Conservation (phyloP, 2,797 vertebrate species). For the Hafferia zeledoni region DNA sequence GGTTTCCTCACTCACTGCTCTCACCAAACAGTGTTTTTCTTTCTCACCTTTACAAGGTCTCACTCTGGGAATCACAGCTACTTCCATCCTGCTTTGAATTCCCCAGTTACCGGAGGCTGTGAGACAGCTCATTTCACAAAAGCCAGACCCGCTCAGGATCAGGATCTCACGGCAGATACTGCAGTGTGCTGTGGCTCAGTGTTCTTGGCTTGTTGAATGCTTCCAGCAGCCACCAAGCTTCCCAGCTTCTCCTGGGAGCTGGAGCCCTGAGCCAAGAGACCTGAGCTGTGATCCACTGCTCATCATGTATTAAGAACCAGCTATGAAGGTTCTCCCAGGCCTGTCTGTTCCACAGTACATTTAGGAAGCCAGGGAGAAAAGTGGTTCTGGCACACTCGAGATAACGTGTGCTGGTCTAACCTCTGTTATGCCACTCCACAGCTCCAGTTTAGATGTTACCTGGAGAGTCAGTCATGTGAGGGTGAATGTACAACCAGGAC, state of each 20-base stretch:
- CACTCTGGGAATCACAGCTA: background rate
- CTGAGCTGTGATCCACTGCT: background rate
- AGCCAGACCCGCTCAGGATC: background rate
- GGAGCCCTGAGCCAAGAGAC: background rate
- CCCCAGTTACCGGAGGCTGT: background rate
- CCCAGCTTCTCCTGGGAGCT: background rate
- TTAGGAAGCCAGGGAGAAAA: background rate
- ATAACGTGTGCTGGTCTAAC: background rate
- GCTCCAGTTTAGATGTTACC: background rate
- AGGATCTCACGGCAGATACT: background rate
- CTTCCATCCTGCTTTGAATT: background rate
- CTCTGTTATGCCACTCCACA: background rate
- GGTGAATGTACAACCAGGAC: background rate
- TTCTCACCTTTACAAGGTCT: background rate
- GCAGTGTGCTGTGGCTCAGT: accelerated
- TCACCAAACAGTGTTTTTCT: background rate
- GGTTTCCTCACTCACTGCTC: background rate
- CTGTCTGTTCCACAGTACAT: background rate
- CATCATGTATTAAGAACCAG: background rate
- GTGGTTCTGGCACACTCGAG: background rate
- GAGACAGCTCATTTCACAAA: background rate
- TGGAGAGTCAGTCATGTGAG: background rate
- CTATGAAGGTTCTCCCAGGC: background rate
- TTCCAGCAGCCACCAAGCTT: background rate
- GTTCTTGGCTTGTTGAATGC: background rate